Base-by-base conservation (phyloP, 2,888 invertebrate species). In the Ormia ochracea region DNA sequence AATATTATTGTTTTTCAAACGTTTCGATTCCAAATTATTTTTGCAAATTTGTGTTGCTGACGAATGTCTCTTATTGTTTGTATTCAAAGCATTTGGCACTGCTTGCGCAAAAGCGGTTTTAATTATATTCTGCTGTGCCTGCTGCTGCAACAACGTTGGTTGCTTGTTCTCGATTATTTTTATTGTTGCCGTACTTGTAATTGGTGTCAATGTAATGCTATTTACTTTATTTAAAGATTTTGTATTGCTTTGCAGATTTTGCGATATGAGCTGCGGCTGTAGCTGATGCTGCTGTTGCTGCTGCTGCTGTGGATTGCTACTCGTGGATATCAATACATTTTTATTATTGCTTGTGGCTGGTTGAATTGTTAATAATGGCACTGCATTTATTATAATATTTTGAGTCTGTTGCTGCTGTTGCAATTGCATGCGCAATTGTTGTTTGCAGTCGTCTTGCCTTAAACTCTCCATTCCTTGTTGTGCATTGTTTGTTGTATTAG, bases 351-450 rank as follows among this genome's bases (percentile, higher is more conserved):
- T 87, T 84, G 87, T 86, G 82, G 88, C 87, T 72, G 87, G 84
- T 84, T 88, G 88, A 82, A 89, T 88, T 72, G 87, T 86, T 82
- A 88, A 87, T 83, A 88, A 85, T 86, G 87, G 86, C 85, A 88
- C 86, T 26, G 88, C 84, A 85, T 88, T 87, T 76, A 87, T 80
- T 52, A 87, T 85, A 23, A 88, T 85, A 82, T 86, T 88, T 77
- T 87, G 86, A n/a, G 83, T 81, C 14, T 83, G 82, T 23, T 85
- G 83, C 23, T 75, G 69, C 33, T 79, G 77, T 31, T 83, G 68
- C 70, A 83, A 82, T 69, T 78, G 82, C 74, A 82, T 72, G 19
- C 83, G 75, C 63, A 85, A 48, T 66, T 85, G 86, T 63, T 83
- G 83, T 33, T 83, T 83, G 54, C 81, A 81, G 61, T 83, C 82